Base-by-base conservation (phyloP, 2,113 vertebrate genomes). In the Felis chaus region DNA sequence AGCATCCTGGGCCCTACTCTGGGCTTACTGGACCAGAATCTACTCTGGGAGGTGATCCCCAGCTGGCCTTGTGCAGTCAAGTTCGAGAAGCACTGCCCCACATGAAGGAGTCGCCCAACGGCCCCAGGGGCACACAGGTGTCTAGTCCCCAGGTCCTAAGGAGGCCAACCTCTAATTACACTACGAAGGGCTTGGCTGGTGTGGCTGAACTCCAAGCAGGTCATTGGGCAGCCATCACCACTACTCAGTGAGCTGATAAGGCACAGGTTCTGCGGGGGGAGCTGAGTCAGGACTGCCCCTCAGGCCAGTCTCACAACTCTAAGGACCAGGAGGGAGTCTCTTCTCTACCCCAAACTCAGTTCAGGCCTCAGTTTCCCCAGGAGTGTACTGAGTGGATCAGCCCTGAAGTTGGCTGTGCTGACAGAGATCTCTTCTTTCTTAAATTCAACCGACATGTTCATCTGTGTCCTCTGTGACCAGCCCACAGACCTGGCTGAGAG, bases 311-410 rank as follows among this genome's bases (percentile, higher is more conserved):
- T 71, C 91, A 84, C 41, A 36, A n/a, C 71, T 68, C 25, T 29
- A 33, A 57, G 71, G 36, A 25, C 45, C 81, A 3, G 65, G 80
- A 93, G 16, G 68, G 10, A 29, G 36, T 31, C 48, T 48, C 0
- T 0, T 45, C 53, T 82, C 48, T 31, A 73, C 48, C 63, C 53
- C 65, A 41, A 14, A 66, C 39, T 48, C 39, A 23, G 39, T 7
- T 45, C 48, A 61, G 39, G 94, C 65, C 85, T 93, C 63, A 45
- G 93, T 76, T 74, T 96, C 63, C 65, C 89, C 57, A 27, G 55
- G n/a, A 92, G 14, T 15, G 6, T 39, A 16, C 50, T 36, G 74
- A 92, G 39, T 9, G 25, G 53, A 19, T 33, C 50, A 23, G 48
- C 21, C 48, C 71, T 81, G 71, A 83, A 63, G 85, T 29, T 76